A percentile compares a stretch with the other conserved stretches of the same genome.
phyloP scores from a whole-genome alignment of 2,113 vertebrate genomes.

The Coracopsis vasa region DNA sequence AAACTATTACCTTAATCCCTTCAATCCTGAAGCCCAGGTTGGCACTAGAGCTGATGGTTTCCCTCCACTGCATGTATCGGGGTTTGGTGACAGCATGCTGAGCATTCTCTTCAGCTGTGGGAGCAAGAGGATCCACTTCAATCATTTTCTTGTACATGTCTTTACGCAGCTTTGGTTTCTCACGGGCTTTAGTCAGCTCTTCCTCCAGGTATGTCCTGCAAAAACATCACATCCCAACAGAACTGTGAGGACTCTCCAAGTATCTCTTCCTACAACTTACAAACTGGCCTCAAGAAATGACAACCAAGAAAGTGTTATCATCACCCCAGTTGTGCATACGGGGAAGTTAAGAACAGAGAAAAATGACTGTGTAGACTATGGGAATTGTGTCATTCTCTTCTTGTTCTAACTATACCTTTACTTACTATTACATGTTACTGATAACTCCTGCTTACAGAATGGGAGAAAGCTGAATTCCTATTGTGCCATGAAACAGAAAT shows the following conservation, averaged over 20 bases:
- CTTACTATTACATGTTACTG: background rate
- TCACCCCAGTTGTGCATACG: background rate
- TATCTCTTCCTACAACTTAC: background rate
- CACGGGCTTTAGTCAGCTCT: constrained; percentile 90
- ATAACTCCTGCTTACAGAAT: background rate
- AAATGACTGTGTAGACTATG: background rate
- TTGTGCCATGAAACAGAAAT: background rate
- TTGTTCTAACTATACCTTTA: background rate
- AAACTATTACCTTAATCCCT: constrained; percentile 88
- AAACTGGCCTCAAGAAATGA: background rate
- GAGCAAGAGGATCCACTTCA: constrained; percentile 89
- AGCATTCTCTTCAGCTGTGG: constrained; percentile 86
- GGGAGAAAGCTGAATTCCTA: background rate
- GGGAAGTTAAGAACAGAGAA: background rate
- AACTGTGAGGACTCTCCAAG: background rate
- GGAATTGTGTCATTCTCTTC: background rate
- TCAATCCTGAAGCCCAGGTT: constrained; percentile 97
- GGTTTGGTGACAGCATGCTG: constrained; percentile 90
- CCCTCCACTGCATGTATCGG: constrained; percentile 99
- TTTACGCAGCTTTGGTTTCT: constrained; percentile 89
- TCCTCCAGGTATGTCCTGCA: constrained; percentile 94
- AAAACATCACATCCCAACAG: background rate
- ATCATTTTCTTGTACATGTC: constrained; percentile 98
- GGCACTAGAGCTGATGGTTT: constrained; percentile 93
- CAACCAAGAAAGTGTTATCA: background rate